Evolutionary conservation across 2,113 vertebrate genomes (phyloP).

Genomic region (Calyptommatus sinebrachiatus): DNA sequence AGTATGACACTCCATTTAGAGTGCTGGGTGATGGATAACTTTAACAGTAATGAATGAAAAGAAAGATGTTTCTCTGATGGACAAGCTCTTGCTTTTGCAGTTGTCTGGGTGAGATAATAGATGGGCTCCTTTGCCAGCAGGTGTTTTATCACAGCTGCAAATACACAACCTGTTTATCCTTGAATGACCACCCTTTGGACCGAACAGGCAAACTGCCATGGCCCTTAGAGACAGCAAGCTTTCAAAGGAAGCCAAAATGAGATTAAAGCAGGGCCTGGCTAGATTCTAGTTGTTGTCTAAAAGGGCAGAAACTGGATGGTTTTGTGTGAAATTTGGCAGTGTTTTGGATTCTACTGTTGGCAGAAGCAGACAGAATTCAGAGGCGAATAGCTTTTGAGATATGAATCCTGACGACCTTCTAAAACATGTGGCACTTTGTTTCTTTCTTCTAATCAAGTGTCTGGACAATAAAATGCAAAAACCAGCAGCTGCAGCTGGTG

Average conservation of each 20-base stretch:
- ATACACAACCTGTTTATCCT: background rate
- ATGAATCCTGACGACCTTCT: background rate
- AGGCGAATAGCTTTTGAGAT: background rate
- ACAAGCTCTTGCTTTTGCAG: background rate
- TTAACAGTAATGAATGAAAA: conserved; percentile 6
- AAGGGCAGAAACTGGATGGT: background rate
- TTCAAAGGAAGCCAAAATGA: background rate
- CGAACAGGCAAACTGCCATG: background rate
- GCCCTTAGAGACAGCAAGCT: too few relatives aligned
- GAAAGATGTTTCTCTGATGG: background rate
- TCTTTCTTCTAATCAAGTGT: background rate
- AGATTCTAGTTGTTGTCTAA: background rate
- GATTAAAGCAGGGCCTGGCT: background rate
- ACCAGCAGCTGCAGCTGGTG: too few relatives aligned
- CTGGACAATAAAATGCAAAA: background rate
- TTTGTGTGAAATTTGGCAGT: background rate
- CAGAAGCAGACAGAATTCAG: background rate
- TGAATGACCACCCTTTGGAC: background rate
- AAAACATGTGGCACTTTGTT: background rate
- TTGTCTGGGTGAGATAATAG: background rate
- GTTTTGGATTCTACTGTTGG: too few relatives aligned
- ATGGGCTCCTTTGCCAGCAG: background rate
- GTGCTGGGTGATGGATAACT: background rate
- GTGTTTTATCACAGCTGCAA: background rate
- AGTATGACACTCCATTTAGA: conserved; percentile 14